phyloP scores from a whole-genome alignment of 1,140 invertebrate species.

The Drosophila lacteicornis region DNA sequence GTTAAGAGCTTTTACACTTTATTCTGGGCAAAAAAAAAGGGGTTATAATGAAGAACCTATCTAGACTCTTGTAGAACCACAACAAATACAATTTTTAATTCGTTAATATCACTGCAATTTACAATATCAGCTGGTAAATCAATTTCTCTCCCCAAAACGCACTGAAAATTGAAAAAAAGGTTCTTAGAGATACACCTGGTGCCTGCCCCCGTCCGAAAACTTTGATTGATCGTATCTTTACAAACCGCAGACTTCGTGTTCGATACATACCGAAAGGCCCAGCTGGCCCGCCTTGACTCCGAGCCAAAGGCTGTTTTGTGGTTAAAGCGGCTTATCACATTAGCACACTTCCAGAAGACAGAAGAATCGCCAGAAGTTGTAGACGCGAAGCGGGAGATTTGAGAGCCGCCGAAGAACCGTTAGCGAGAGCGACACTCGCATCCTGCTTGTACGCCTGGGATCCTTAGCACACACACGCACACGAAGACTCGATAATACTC shows the following conservation, averaged over 20 bases:
- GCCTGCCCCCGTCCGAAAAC: background rate
- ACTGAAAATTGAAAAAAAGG: background rate
- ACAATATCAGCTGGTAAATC: background rate
- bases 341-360: constrained; percentile 52
- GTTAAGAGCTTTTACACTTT: background rate
- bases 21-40: background rate
- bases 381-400: constrained; percentile 17
- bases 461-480: constrained; percentile 33
- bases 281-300: constrained; percentile 34
- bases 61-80: background rate
- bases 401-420: constrained; percentile 46
- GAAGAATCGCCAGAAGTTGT: constrained; percentile 2
- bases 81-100: background rate
- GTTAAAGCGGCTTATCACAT: constrained; percentile 61
- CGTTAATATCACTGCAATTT: background rate
- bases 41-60: background rate
- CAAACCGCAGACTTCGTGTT: constrained; percentile 19
- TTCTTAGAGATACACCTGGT: constrained; percentile 9
- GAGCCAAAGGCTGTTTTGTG: constrained; percentile 37
- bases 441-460: constrained; percentile 38
- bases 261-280: constrained; percentile 39
- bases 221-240: constrained; percentile 39
- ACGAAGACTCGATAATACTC: background rate
- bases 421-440: constrained; percentile 50
- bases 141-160: background rate